A percentile compares a stretch with the other conserved stretches of the same genome.
Conservation (phyloP, 2,888 invertebrate species). For the Limnephilus marmoratus region DNA sequence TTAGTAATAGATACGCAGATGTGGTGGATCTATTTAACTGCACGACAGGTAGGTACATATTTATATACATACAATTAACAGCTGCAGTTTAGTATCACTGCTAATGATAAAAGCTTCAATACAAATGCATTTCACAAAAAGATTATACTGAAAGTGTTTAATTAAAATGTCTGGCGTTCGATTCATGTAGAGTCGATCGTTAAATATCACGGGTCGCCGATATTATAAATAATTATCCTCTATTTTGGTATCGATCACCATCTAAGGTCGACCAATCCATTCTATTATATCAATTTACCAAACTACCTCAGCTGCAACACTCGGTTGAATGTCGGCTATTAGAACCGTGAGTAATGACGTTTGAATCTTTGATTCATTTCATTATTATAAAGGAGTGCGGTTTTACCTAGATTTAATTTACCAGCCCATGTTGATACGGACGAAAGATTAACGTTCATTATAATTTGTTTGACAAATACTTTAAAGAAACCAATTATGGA, state of each 20-base stretch:
- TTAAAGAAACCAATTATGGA: too few species aligned
- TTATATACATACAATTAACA: too few species aligned
- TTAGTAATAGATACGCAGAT: too few species aligned
- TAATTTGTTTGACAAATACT: too few species aligned
- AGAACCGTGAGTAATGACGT: background rate
- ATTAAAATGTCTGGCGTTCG: background rate
- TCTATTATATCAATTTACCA: background rate
- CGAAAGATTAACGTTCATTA: too few species aligned
- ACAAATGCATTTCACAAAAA: background rate
- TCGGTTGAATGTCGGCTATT: background rate
- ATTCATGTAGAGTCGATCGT: slow-evolving; percentile 6
- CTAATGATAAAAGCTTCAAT: background rate
- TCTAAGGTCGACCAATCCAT: slow-evolving; percentile 16
- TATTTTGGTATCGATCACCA: slow-evolving; percentile 26
- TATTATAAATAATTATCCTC: slow-evolving; percentile 9
- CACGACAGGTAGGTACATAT: too few species aligned
- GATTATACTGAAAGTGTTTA: slow-evolving; percentile 9
- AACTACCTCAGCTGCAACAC: background rate
- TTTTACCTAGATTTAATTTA: background rate
- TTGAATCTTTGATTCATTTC: background rate
- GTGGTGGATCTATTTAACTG: too few species aligned
- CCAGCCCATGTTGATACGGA: too few species aligned
- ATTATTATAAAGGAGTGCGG: background rate
- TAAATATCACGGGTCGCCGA: slow-evolving; percentile 17
- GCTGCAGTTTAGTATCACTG: background rate